Evolutionary conservation across 2,888 invertebrate species (phyloP).

Genomic region (Noctuana brunneofusca): DNA sequence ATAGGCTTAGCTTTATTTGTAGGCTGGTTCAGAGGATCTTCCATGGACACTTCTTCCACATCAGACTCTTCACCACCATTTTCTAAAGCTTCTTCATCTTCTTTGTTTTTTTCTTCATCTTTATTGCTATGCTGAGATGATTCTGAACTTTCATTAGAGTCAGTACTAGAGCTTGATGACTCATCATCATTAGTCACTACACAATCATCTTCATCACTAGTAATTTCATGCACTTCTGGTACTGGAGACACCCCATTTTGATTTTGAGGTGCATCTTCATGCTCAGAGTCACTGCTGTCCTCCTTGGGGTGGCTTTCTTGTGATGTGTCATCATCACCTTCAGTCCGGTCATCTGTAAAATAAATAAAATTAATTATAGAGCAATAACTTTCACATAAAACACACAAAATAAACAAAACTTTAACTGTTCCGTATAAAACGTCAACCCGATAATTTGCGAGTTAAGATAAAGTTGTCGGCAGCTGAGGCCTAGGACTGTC

Average conservation of each 20-base stretch:
- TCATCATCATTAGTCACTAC: slow-evolving; percentile 79
- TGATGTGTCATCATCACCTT: slow-evolving; percentile 78
- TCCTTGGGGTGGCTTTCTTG: slow-evolving; percentile 77
- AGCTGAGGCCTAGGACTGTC: slow-evolving; percentile 39
- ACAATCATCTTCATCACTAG: slow-evolving; percentile 83
- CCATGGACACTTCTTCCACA: slow-evolving; percentile 86
- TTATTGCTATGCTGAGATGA: slow-evolving; percentile 69
- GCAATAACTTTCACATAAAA: neutral
- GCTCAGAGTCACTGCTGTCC: slow-evolving; percentile 73
- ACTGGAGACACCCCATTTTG: slow-evolving; percentile 72
- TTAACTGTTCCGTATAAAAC: slow-evolving; percentile 25
- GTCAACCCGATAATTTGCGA: neutral
- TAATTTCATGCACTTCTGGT: slow-evolving; percentile 80
- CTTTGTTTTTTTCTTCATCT: slow-evolving; percentile 79
- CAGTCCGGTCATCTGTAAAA: slow-evolving; percentile 73
- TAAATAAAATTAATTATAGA: slow-evolving; percentile 10
- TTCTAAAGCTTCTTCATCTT: slow-evolving; percentile 63
- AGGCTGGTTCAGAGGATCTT: slow-evolving; percentile 84
- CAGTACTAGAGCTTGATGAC: slow-evolving; percentile 80
- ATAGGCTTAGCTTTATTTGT: slow-evolving; percentile 75
- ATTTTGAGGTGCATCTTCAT: slow-evolving; percentile 63
- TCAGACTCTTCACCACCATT: slow-evolving; percentile 84
- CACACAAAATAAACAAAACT: slow-evolving; percentile 15
- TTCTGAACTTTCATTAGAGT: slow-evolving; percentile 84
- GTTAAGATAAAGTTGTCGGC: slow-evolving; percentile 17